These are phyloP conservation scores for Megaleporinus macrocephalus DNA, from an alignment of 2,113 vertebrate species.

Conservation along the genomic window DNA sequence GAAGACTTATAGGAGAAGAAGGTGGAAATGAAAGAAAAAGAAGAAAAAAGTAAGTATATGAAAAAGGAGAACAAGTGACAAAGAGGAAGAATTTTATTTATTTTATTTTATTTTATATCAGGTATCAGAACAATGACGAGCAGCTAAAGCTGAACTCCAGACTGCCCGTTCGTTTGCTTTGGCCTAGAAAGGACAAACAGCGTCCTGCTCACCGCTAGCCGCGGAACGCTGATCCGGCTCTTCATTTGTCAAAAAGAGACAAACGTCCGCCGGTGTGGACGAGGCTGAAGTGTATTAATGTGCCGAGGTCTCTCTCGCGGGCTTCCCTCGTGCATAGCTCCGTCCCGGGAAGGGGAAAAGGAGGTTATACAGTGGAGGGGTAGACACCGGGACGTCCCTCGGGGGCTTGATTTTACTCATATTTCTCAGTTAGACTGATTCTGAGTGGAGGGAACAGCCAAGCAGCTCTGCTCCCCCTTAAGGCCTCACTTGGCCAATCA, in stretches of 20 bases:
- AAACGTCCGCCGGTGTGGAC: not conserved
- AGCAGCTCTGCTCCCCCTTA: constrained; percentile 26
- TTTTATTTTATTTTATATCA: no score
- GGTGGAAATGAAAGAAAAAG: no score
- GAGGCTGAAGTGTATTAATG: constrained; percentile 28
- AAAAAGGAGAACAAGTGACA: no score
- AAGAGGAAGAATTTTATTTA: no score
- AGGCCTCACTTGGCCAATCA: constrained; percentile 5
- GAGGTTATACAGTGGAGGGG: constrained; percentile 49
- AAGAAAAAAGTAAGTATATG: no score
- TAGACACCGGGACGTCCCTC: constrained; percentile 31
- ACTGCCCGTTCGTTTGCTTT: no score
- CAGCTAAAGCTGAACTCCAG: no score
- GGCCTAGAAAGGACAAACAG: no score
- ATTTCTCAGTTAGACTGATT: constrained; percentile 40
- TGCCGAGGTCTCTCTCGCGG: constrained; percentile 15
- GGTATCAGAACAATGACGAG: no score
- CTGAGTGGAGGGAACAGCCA: constrained; percentile 10
- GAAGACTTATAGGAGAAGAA: no score
- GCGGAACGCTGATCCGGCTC: no score
- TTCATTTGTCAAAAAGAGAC: constrained; percentile 62
- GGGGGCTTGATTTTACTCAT: constrained; percentile 16
- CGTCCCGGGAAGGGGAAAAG: constrained; percentile 29
- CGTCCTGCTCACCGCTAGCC: no score
- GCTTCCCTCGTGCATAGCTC: constrained; percentile 13